phyloP scores from a whole-genome alignment of 2,888 invertebrate species.

The Cheilosia pagana region DNA sequence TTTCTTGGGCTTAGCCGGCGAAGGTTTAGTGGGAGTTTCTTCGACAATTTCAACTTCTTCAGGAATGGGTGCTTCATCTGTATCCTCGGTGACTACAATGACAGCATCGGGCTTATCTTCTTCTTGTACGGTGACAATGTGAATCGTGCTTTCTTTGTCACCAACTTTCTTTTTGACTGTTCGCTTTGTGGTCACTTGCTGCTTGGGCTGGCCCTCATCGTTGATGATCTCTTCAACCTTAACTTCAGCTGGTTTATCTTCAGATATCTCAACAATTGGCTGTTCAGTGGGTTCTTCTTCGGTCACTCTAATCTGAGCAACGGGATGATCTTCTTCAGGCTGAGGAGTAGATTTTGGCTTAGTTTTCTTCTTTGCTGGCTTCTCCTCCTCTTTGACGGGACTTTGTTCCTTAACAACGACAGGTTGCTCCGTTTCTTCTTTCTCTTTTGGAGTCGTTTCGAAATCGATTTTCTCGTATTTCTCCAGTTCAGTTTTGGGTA shows the following conservation, averaged over 20 bases:
- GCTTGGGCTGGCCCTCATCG: slow-evolving; percentile 79
- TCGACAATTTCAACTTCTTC: slow-evolving; percentile 69
- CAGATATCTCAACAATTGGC: slow-evolving; percentile 78
- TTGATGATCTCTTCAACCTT: slow-evolving; percentile 78
- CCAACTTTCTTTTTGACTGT: slow-evolving; percentile 80
- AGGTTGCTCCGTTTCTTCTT: slow-evolving; percentile 66
- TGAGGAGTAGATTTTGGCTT: slow-evolving; percentile 76
- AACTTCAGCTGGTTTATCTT: slow-evolving; percentile 78
- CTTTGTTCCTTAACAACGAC: slow-evolving; percentile 78
- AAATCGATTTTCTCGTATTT: slow-evolving; percentile 83
- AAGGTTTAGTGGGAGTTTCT: slow-evolving; percentile 54
- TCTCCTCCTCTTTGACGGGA: slow-evolving; percentile 78
- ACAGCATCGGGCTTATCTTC: slow-evolving; percentile 79
- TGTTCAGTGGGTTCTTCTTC: slow-evolving; percentile 77
- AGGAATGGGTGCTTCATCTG: slow-evolving; percentile 57
- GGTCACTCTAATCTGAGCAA: slow-evolving; percentile 77
- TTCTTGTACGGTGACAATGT: slow-evolving; percentile 80
- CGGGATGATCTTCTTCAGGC: slow-evolving; percentile 68
- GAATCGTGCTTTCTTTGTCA: slow-evolving; percentile 78
- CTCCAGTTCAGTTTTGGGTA: slow-evolving; percentile 80
- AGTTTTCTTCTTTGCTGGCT: slow-evolving; percentile 78
- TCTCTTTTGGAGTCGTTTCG: slow-evolving; percentile 78
- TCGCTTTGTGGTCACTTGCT: slow-evolving; percentile 80
- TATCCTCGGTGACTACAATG: slow-evolving; percentile 79
- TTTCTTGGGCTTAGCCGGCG: slow-evolving; percentile 78